phyloP scores from a whole-genome alignment of 1,140 invertebrate species.

The Leptoteleia sp. region DNA sequence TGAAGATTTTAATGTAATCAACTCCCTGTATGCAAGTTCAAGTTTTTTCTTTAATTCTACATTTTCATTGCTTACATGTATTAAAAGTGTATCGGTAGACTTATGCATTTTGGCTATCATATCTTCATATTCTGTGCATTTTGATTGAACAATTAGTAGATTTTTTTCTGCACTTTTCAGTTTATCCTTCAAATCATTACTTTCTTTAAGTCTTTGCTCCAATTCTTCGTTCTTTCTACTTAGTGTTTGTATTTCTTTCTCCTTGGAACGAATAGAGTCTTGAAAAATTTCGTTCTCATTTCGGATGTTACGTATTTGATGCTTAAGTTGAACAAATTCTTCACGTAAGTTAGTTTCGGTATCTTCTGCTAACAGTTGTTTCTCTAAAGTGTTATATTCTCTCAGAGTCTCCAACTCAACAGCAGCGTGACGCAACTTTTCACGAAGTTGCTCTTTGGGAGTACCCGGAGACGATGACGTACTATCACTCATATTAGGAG shows the following conservation, averaged over 20 bases:
- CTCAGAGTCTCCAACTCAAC: slow-evolving; percentile 63
- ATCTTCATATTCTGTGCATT: neutral
- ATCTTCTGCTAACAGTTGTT: slow-evolving; percentile 67
- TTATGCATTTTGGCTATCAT: neutral
- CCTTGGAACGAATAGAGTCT: neutral
- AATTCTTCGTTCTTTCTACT: slow-evolving; percentile 35
- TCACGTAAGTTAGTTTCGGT: slow-evolving; percentile 1
- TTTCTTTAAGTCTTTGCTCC: neutral
- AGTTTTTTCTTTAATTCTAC: slow-evolving; percentile 18
- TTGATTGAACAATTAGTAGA: neutral
- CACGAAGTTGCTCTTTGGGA: slow-evolving; percentile 66
- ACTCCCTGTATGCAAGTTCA: neutral
- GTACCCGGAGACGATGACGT: slow-evolving; percentile 58
- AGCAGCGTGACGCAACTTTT: slow-evolving; percentile 58
- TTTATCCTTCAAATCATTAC: slow-evolving; percentile 9
- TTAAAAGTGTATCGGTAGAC: no score
- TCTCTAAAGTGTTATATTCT: slow-evolving; percentile 74
- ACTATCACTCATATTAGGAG: neutral
- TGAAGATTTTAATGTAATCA: neutral
- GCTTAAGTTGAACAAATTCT: slow-evolving; percentile 33
- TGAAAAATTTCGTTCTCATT: slow-evolving; percentile 22
- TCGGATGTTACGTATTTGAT: slow-evolving; percentile 1
- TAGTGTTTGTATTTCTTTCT: slow-evolving; percentile 20
- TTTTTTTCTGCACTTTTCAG: neutral
- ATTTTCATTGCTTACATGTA: slow-evolving; percentile 46